phyloP scores from a whole-genome alignment of 2,113 vertebrate species.

The Conger conger region DNA sequence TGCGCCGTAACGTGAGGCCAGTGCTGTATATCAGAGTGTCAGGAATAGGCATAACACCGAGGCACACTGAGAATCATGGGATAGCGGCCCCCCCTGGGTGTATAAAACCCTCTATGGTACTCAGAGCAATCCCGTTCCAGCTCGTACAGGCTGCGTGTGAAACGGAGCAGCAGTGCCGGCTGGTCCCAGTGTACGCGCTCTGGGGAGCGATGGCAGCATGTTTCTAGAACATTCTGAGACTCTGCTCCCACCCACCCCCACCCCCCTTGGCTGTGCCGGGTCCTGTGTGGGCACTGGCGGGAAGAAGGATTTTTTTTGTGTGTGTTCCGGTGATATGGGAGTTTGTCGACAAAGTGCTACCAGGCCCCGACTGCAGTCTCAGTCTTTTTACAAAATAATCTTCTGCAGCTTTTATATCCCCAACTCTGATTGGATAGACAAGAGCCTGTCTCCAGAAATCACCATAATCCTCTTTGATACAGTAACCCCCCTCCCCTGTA shows the following conservation, averaged over 20 bases:
- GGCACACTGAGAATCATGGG: not conserved
- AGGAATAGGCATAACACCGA: not conserved
- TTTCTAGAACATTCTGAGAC: not conserved
- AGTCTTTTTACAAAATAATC: conserved; percentile 41
- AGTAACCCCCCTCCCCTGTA: conserved; percentile 60
- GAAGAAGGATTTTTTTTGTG: not conserved
- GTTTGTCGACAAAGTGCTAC: not conserved
- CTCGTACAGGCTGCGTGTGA: not conserved
- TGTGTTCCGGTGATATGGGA: not conserved
- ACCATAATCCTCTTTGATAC: conserved; percentile 83
- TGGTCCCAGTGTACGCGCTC: not conserved
- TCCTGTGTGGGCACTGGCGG: not conserved
- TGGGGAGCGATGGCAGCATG: not conserved
- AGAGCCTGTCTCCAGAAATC: conserved; percentile 72
- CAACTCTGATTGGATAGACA: conserved; percentile 56
- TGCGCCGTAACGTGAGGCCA: not conserved
- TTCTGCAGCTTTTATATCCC: conserved; percentile 35
- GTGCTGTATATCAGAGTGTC: not conserved
- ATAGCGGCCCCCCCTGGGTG: not conserved
- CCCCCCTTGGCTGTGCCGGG: not conserved
- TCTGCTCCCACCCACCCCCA: not conserved
- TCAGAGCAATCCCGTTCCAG: not conserved
- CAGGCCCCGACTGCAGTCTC: conserved; percentile 55
- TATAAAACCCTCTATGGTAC: not conserved
- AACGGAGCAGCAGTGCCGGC: not conserved